Evolutionary conservation across 2,888 invertebrate species (phyloP), one percentile per base, ranked within the genome.

Genomic region (Drosophila longiperda): DNA sequence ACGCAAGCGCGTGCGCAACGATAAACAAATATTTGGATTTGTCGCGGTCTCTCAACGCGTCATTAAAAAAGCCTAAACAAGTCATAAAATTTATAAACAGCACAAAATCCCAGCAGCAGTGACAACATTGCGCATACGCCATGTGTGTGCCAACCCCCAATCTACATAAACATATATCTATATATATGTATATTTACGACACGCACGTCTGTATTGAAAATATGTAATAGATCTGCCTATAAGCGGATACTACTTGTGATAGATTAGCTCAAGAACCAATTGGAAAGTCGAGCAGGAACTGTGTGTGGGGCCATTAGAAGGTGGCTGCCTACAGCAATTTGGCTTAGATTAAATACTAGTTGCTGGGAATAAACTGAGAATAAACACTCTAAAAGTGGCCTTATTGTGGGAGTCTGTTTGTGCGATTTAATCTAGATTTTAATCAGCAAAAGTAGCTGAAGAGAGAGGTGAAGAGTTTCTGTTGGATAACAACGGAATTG

Each of bases 1-100:
- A 78, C 89, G 74, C 36, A 81, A 75, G 87, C 90, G 85, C 90
- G 89, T 85, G 85, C 85, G 90, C 79, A 54, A 34, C 59, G 57
- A 49, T 23, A 79, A 66, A 45, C 12, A 29, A 80, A 88, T 70
- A 66, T 84, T 84, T 86, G 76, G 73, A 86, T 73, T 80, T 83
- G 83, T 82, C 75, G 68, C 82, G 66, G 65, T 71, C 70, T 73
- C 60, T 68, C 66, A 9, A 68, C 71, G 73, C 73, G 88, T 89
- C 83, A 83, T 70, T 82, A 73, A 83, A 82, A 90, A 88, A 82
- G 80, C 89, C 89, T 71, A 77, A 75, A 70, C 74, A 75, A 86
- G 83, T 57, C 76, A 80, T 77, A 73, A 73, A 64, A 48, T 23
- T 11, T 23, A 66, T 36, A 67, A 36, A 40, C 26, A 66, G 57